Evolutionary conservation across 2,797 vertebrate genomes (phyloP).

Genomic region (Stomatorhinus walkeri): DNA sequence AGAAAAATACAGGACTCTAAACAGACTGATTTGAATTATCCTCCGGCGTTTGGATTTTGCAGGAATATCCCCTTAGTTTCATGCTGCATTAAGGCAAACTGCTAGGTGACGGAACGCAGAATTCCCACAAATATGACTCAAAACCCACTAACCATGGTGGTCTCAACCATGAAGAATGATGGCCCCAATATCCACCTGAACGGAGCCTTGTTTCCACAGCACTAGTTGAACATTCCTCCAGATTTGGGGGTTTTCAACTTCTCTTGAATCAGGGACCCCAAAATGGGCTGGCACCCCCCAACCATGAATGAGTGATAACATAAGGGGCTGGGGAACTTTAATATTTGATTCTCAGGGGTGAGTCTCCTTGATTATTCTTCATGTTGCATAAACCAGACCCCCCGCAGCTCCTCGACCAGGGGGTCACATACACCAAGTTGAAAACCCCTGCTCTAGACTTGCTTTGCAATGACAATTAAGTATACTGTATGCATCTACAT

Average conservation of each 20-base stretch:
- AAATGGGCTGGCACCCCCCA: background rate
- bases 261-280: background rate
- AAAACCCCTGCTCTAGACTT: conserved; percentile 9
- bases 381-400: background rate
- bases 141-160: conserved; percentile 15
- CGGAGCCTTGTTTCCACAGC: conserved; percentile 13
- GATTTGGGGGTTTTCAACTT: background rate
- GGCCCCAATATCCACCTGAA: background rate
- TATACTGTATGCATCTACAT: conserved; percentile 28
- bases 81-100: conserved; percentile 54
- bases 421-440: background rate
- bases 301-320: background rate
- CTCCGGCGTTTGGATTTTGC: background rate
- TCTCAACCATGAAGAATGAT: background rate
- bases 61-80: conserved; percentile 19
- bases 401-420: background rate
- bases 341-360: background rate
- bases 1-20: background rate
- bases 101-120: conserved; percentile 14
- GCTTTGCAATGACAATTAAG: conserved; percentile 28
- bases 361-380: background rate
- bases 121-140: conserved; percentile 22
- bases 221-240: conserved; percentile 16
- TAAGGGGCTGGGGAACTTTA: background rate
- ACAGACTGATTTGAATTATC: background rate